A percentile compares a stretch with the other conserved stretches of the same genome.
Evolutionary conservation across 2,797 vertebrate species (phyloP).

Genomic region (Morelia viridis): DNA sequence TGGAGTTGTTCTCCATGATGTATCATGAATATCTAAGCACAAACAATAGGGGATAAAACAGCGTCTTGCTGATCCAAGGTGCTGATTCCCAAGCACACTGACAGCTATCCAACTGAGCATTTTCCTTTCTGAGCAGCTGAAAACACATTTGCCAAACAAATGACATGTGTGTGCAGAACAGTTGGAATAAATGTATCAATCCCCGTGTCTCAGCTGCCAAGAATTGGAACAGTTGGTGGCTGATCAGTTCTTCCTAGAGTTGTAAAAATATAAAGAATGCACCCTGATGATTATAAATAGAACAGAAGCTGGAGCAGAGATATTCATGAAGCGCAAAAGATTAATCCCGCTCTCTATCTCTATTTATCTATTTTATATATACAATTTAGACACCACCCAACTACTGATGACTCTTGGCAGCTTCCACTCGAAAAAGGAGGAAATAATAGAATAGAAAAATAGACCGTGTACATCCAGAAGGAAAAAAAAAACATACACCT

Average conservation of each 20-base stretch:
- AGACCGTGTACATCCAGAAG: neutral
- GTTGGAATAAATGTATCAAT: neutral
- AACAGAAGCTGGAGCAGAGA: neutral
- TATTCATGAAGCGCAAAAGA: neutral
- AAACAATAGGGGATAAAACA: neutral
- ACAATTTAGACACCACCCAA: neutral
- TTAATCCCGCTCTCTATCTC: neutral
- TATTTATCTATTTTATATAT: neutral
- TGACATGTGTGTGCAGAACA: neutral
- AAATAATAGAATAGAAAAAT: neutral
- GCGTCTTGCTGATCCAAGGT: neutral
- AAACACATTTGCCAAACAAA: constrained; percentile 21
- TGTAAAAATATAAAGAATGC: neutral
- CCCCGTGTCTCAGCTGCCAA: neutral
- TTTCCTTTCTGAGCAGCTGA: neutral
- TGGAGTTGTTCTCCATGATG: neutral
- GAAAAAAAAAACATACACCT: neutral
- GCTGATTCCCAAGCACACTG: neutral
- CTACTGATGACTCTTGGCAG: neutral
- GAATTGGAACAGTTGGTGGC: neutral
- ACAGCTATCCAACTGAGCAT: neutral
- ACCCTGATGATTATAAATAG: neutral
- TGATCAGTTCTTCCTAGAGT: neutral
- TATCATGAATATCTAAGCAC: constrained; percentile 1
- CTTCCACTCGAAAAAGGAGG: neutral